phyloP scores from a whole-genome alignment of 2,797 vertebrate genomes.

The Tinamus major region DNA sequence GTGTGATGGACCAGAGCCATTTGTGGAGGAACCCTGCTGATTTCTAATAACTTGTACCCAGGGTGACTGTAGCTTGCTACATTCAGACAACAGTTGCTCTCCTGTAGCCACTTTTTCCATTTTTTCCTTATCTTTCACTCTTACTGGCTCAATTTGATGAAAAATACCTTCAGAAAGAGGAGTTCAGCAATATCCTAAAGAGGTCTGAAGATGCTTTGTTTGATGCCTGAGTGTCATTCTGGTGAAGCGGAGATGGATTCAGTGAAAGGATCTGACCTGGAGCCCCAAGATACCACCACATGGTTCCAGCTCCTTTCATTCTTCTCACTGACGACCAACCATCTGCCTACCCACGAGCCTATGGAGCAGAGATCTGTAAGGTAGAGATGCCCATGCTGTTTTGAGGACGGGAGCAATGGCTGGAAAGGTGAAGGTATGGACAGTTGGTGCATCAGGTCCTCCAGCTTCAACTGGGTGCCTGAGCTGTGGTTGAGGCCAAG shows the following conservation, averaged over 20 bases:
- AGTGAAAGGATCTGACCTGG: not conserved
- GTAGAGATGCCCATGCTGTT: rapidly evolving
- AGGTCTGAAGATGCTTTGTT: not conserved
- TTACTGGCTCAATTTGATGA: not conserved
- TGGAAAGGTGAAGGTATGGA: not conserved
- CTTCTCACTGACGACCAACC: too few relatives aligned
- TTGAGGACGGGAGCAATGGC: not conserved
- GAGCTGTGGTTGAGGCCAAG: not conserved
- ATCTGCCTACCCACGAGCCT: too few relatives aligned
- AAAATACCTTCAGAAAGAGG: constrained; percentile 35
- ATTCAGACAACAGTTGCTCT: not conserved
- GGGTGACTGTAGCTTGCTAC: not conserved
- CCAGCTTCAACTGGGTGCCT: not conserved
- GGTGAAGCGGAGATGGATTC: not conserved
- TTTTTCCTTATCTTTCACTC: not conserved
- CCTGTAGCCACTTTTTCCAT: not conserved
- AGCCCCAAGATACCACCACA: not conserved
- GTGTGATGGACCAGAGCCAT: not conserved
- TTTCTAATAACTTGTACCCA: not conserved
- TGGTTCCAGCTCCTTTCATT: too few relatives aligned
- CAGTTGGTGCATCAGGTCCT: not conserved
- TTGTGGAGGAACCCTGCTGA: not conserved
- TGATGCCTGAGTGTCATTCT: not conserved
- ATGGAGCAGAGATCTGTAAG: rapidly evolving
- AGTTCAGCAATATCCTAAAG: not conserved